Base-by-base conservation (phyloP, 2,888 invertebrate species). In the Eremobia ochroleuca region DNA sequence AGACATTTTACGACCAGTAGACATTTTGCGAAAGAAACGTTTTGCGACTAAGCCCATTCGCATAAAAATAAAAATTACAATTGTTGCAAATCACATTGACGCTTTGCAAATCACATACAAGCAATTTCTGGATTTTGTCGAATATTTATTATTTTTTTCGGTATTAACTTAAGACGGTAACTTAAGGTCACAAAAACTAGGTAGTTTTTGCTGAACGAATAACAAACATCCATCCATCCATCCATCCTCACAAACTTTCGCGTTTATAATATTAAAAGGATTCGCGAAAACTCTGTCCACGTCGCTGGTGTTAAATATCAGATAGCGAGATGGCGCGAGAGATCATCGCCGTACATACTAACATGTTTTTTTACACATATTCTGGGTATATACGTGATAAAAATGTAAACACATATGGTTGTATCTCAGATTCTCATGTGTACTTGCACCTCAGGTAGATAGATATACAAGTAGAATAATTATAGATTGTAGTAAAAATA, bases 401-500 rank as follows among this genome's bases (percentile, higher is more conserved):
- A 72, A 81, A 67, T 77, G 34, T 75, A 43, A 75, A 81, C 34
- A 75, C 8, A 18, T 13, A 4, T 34, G 25, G 1, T 74, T 73
- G 15, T 73, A 28, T 34, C 43, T 73, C 40, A 43, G 55, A 52
- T 40, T 49, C 49, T 28, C 18, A n/a, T 8, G 37, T 66, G 43
- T 31, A 13, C 28, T 2, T 31, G 9, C 9, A 21, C 9, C 21
- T 13, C 13, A 13, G n/a, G 13, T 11, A n/a, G n/a, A n/a, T n/a
- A n/a, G n/a, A n/a, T n/a, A n/a, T n/a, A 31, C 18, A 31, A 9
- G 8, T 28, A 21, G 37, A 37, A 55, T 37, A n/a, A 5, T 37
- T 55, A 13, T 58, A 55, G 21, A 25, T 59, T 31, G 11, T 34
- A 11, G 21, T 2, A 11, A 40, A 40, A 11, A 40, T 40, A 40